Percentiles rank a stretch among this genome's conserved stretches.
These are phyloP conservation scores for Augiades crinisus DNA, from an alignment of 2,888 invertebrate species.

Conservation along the genomic window DNA sequence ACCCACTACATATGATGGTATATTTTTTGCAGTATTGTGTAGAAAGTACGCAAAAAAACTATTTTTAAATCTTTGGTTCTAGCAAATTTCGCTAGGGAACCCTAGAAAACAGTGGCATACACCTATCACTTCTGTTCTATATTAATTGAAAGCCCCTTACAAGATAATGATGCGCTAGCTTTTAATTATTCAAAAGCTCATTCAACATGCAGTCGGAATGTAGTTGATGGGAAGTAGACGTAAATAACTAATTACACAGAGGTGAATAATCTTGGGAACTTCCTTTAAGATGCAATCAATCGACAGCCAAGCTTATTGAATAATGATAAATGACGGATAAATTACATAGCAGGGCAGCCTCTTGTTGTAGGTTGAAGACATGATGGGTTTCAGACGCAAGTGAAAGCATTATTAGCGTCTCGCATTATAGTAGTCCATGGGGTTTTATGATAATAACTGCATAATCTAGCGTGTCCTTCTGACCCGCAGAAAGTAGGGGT, in stretches of 20 bases:
- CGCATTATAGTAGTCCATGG: slow-evolving; percentile 23
- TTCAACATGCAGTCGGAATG: slow-evolving; percentile 11
- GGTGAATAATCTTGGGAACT: slow-evolving; percentile 61
- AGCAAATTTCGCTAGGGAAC: too few relatives aligned
- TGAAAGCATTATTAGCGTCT: slow-evolving; percentile 39
- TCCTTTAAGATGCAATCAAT: slow-evolving; percentile 60
- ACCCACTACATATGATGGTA: too few relatives aligned
- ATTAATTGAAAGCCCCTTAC: not conserved
- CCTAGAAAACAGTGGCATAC: too few relatives aligned
- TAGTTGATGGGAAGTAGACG: slow-evolving; percentile 50
- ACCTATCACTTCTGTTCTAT: too few relatives aligned
- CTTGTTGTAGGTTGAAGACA: slow-evolving; percentile 16
- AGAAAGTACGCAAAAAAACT: too few relatives aligned
- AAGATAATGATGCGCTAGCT: slow-evolving; percentile 9
- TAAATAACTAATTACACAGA: slow-evolving; percentile 38
- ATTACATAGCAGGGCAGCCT: slow-evolving; percentile 35
- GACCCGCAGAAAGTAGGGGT: slow-evolving; percentile 55
- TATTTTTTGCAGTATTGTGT: too few relatives aligned
- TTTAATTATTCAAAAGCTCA: slow-evolving; percentile 18
- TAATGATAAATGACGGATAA: slow-evolving; percentile 55
- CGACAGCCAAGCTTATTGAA: slow-evolving; percentile 52
- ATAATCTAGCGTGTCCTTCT: slow-evolving; percentile 48
- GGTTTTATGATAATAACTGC: slow-evolving; percentile 41
- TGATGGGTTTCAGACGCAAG: slow-evolving; percentile 27
- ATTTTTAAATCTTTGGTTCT: too few relatives aligned